These are phyloP conservation scores for Yponomeuta evonymella DNA, from an alignment of 2,888 invertebrate genomes.

Conservation along the genomic window DNA sequence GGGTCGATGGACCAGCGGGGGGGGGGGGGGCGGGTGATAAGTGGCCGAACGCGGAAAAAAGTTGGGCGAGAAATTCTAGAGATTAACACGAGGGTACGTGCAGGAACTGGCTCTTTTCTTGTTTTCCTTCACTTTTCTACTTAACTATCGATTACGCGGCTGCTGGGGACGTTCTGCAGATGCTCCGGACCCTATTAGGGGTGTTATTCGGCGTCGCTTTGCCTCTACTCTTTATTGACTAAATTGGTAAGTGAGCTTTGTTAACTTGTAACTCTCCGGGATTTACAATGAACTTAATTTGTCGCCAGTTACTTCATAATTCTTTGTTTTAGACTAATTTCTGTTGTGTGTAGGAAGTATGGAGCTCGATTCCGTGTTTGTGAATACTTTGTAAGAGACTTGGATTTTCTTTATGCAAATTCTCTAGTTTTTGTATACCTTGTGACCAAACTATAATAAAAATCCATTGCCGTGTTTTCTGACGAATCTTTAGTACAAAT, in stretches of 20 bases:
- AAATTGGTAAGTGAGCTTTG: not conserved
- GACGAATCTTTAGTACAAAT: too few species aligned
- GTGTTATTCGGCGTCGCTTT: not conserved
- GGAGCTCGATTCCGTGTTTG: too few species aligned
- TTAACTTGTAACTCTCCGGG: too few species aligned
- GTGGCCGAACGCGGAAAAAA: constrained; percentile 65
- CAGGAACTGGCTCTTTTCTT: constrained; percentile 20
- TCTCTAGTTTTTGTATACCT: too few species aligned
- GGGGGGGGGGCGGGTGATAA: constrained; percentile 51
- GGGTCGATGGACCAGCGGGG: constrained; percentile 54
- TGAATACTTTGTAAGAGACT: too few species aligned
- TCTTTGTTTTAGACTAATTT: too few species aligned
- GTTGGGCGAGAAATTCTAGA: constrained; percentile 63
- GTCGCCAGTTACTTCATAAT: too few species aligned
- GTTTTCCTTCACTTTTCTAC: not conserved
- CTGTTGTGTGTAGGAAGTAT: too few species aligned
- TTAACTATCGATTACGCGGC: constrained; percentile 10
- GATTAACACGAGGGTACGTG: constrained; percentile 52
- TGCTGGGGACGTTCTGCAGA: not conserved
- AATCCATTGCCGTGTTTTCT: too few species aligned
- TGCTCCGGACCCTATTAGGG: not conserved
- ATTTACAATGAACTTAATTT: too few species aligned
- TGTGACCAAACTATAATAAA: too few species aligned
- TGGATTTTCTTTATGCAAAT: too few species aligned
- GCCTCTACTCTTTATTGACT: not conserved